Conservation (phyloP, 2,888 invertebrate genomes). For the Euphydryas editha region DNA sequence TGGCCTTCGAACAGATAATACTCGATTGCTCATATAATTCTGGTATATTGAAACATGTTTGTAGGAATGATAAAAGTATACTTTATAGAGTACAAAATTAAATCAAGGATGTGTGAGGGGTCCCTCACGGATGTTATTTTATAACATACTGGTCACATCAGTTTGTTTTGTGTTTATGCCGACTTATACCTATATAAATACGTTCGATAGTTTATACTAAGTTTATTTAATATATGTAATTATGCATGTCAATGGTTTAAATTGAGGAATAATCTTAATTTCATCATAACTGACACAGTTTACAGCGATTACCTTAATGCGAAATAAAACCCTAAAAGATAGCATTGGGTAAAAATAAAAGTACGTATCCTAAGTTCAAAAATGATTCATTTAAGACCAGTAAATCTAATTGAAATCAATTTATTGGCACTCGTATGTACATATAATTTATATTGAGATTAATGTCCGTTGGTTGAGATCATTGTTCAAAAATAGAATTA, state of each 20-base stretch:
- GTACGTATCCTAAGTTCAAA: slow-evolving; percentile 12
- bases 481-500: slow-evolving; percentile 16
- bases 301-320: too few relatives aligned
- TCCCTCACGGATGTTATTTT: too few relatives aligned
- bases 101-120: not conserved
- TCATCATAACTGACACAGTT: too few relatives aligned
- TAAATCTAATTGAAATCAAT: slow-evolving; percentile 23
- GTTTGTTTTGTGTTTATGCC: too few relatives aligned
- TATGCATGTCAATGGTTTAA: too few relatives aligned
- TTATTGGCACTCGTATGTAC: slow-evolving; percentile 19
- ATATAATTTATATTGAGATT: slow-evolving; percentile 9
- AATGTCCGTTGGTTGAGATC: slow-evolving; percentile 18
- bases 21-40: not conserved
- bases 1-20: slow-evolving; percentile 1
- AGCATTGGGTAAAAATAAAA: too few relatives aligned
- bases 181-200: too few relatives aligned
- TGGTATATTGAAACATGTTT: not conserved
- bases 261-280: too few relatives aligned
- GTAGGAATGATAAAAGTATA: not conserved
- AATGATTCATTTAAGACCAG: slow-evolving; percentile 11
- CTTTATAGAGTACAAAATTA: not conserved
- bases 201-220: too few relatives aligned
- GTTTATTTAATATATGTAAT: too few relatives aligned
- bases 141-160: too few relatives aligned
- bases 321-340: too few relatives aligned